These are phyloP conservation scores for Rhinella marina DNA, from an alignment of 2,797 vertebrate species.

Conservation along the genomic window DNA sequence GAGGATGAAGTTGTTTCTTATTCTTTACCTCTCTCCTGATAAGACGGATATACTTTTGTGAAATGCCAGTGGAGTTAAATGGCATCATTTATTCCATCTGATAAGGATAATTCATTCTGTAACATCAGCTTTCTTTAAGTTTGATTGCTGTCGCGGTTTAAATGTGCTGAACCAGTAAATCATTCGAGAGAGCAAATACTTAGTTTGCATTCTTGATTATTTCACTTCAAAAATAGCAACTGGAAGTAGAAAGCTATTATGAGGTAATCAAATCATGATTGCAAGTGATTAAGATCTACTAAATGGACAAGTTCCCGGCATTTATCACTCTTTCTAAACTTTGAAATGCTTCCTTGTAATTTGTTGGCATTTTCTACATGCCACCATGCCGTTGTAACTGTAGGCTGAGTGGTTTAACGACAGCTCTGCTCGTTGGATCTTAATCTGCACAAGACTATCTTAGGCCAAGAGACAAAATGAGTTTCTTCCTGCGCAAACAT, in stretches of 20 bases:
- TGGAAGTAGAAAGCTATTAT: constrained; percentile 61
- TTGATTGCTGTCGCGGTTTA: constrained; percentile 50
- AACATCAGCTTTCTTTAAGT: constrained; percentile 42
- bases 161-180: constrained; percentile 57
- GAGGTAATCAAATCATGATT: constrained; percentile 62
- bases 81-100: constrained; percentile 39
- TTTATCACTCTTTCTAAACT: constrained; percentile 58
- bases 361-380: constrained; percentile 17
- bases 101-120: constrained; percentile 51
- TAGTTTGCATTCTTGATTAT: constrained; percentile 62
- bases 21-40: constrained; percentile 24
- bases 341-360: constrained; percentile 50
- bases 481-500: not conserved
- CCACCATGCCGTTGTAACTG: not conserved
- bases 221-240: constrained; percentile 61
- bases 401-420: constrained; percentile 31
- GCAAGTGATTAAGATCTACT: constrained; percentile 61
- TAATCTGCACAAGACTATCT: constrained; percentile 11
- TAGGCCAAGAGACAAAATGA: constrained; percentile 37
- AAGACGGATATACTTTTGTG: constrained; percentile 31
- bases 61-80: constrained; percentile 49
- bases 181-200: constrained; percentile 53
- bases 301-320: constrained; percentile 58
- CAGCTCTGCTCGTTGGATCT: constrained; percentile 1
- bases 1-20: not conserved